Base-by-base conservation (phyloP, 2,797 vertebrate genomes). In the Okamejei kenojei region DNA sequence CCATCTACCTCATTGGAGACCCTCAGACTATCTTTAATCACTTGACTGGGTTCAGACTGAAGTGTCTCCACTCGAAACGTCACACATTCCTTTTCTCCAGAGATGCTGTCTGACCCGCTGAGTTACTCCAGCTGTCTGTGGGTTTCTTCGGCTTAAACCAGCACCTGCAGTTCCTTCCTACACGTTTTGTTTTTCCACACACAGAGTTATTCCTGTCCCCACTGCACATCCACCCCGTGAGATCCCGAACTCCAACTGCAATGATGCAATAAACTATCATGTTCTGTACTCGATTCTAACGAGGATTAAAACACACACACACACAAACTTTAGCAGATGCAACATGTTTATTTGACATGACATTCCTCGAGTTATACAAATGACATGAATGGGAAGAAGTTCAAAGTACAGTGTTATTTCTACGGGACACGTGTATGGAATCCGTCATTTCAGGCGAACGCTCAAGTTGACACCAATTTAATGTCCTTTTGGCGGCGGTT, bases 351-450 rank as follows among this genome's bases (percentile, higher is more conserved):
- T 97, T 96, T 88, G 88, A 93, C 94, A 94, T 93, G 35, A 94
- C 95, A 95, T 96, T 97, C 54, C 82, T 97, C 90, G 95, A 97
- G 97, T 98, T 98, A 97, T 98, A 98, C 97, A 98, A 98, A 98
- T 98, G 98, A 98, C 97, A 98, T 97, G 95, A 98, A 97, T 96
- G 96, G 97, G 95, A 95, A 95, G 93, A 94, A 94, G 94, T 93
- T 96, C 96, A 95, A 94, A 94, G 93, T 84, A 84, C 61, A 23
- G 96, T 95, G 94, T 96, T 93, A 96, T 96, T 96, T 96, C 96
- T 96, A 96, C 96, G 96, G 96, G 97, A 96, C 96, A 97, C 97
- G 96, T n/a, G 71, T 45, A 71, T 92, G 90, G 71, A 92, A 92
- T 63, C 54, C 58, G 54, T 54, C 90, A 54, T 92, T 92, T 54